Evolutionary conservation across 2,888 invertebrate species (phyloP).

Genomic region (Tenthredo scrophulariae): DNA sequence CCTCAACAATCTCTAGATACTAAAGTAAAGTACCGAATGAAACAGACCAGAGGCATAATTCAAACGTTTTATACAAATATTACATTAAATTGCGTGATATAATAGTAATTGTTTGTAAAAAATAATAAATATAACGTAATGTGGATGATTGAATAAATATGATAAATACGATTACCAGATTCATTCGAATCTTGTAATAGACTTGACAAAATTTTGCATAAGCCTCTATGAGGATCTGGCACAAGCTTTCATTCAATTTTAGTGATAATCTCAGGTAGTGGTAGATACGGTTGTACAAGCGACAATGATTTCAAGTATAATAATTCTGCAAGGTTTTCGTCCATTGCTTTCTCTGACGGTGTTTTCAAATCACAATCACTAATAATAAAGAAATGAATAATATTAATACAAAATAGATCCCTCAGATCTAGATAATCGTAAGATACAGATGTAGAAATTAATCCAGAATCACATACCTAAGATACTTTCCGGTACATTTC

Average conservation of each 20-base stretch:
- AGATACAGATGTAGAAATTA: not conserved
- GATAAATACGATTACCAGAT: not conserved
- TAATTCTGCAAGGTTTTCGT: slow-evolving; percentile 70
- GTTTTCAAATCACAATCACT: slow-evolving; percentile 77
- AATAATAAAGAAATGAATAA: slow-evolving; percentile 48
- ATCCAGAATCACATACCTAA: slow-evolving; percentile 79
- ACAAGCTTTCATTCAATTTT: slow-evolving; percentile 5
- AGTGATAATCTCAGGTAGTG: slow-evolving; percentile 10
- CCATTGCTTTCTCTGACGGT: slow-evolving; percentile 72
- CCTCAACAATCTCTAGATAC: not conserved
- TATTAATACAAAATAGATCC: not conserved
- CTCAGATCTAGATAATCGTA: not conserved
- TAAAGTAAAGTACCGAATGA: not conserved
- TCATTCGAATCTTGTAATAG: not conserved
- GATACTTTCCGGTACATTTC: slow-evolving; percentile 83
- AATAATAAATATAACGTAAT: slow-evolving; percentile 4
- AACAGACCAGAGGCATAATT: not conserved
- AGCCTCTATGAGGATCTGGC: not conserved
- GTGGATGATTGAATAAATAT: not conserved
- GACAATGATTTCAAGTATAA: slow-evolving; percentile 73
- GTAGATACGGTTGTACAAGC: slow-evolving; percentile 57
- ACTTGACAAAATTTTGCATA: not conserved
- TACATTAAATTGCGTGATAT: not conserved
- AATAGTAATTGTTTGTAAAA: not conserved
- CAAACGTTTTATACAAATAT: slow-evolving; percentile 6